Evolutionary conservation across 2,888 invertebrate species (phyloP).

Genomic region (Ephialtes manifestator): DNA sequence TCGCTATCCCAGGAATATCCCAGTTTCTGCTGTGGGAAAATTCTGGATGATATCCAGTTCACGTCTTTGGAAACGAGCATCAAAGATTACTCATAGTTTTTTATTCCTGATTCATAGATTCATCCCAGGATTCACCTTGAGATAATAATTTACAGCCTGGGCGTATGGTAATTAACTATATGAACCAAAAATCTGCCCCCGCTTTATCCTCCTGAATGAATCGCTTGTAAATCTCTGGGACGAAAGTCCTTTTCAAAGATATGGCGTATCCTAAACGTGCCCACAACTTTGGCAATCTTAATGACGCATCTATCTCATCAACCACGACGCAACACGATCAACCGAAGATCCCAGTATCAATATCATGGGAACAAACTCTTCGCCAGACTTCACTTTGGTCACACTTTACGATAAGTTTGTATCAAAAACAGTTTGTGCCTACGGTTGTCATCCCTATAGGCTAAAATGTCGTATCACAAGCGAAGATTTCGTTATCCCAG

Average conservation of each 20-base stretch:
- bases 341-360: neutral
- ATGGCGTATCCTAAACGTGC: neutral
- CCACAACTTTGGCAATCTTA: neutral
- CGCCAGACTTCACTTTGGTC: constrained; percentile 1
- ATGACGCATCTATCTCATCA: neutral
- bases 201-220: neutral
- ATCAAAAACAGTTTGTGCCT: neutral
- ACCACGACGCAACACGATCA: neutral
- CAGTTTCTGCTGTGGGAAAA: neutral
- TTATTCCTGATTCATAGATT: neutral
- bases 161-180: neutral
- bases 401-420: neutral
- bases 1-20: constrained; percentile 10
- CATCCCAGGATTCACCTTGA: neutral
- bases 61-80: neutral
- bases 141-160: neutral
- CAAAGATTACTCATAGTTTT: neutral
- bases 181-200: neutral
- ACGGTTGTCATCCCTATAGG: neutral
- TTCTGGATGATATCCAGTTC: neutral
- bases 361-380: no score
- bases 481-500: neutral
- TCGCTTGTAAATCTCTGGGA: neutral
- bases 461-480: neutral
- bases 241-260: neutral